These are phyloP conservation scores for Eilema sororculum DNA, from an alignment of 2,888 invertebrate species.

Conservation along the genomic window DNA sequence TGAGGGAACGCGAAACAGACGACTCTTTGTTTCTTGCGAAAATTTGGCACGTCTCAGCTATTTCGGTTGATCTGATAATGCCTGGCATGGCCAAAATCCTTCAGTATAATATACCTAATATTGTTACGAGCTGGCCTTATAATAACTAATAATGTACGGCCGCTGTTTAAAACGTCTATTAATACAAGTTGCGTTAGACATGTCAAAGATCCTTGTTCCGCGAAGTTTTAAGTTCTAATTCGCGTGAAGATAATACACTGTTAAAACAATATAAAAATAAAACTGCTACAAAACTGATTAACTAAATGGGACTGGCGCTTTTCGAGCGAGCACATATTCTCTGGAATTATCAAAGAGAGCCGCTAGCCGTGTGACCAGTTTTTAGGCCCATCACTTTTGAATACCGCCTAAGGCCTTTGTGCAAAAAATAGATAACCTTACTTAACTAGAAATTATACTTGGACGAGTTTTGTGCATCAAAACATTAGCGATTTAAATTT, in stretches of 20 bases:
- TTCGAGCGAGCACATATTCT: slow-evolving; percentile 56
- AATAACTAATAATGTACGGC: slow-evolving; percentile 22
- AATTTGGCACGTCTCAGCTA: slow-evolving; percentile 77
- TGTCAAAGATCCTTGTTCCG: slow-evolving; percentile 27
- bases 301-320: slow-evolving; percentile 64
- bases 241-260: slow-evolving; percentile 24
- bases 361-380: slow-evolving; percentile 69
- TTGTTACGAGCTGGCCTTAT: slow-evolving; percentile 29
- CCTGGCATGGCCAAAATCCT: slow-evolving; percentile 40
- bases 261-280: slow-evolving; percentile 33
- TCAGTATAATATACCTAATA: slow-evolving; percentile 38
- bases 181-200: slow-evolving; percentile 9
- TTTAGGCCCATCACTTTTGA: slow-evolving; percentile 67
- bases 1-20: slow-evolving; percentile 63
- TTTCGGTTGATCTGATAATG: slow-evolving; percentile 71
- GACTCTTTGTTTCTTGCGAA: slow-evolving; percentile 71
- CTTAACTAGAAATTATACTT: slow-evolving; percentile 44
- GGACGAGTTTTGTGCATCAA: slow-evolving; percentile 25
- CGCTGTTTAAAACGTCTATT: slow-evolving; percentile 29
- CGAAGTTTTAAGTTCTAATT: slow-evolving; percentile 14
- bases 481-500: neutral
- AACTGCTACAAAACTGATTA: slow-evolving; percentile 59
- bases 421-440: slow-evolving; percentile 60
- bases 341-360: slow-evolving; percentile 67
- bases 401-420: slow-evolving; percentile 63